These are phyloP conservation scores for Heliconius eleuchia DNA, from an alignment of 1,140 invertebrate genomes.

Conservation along the genomic window DNA sequence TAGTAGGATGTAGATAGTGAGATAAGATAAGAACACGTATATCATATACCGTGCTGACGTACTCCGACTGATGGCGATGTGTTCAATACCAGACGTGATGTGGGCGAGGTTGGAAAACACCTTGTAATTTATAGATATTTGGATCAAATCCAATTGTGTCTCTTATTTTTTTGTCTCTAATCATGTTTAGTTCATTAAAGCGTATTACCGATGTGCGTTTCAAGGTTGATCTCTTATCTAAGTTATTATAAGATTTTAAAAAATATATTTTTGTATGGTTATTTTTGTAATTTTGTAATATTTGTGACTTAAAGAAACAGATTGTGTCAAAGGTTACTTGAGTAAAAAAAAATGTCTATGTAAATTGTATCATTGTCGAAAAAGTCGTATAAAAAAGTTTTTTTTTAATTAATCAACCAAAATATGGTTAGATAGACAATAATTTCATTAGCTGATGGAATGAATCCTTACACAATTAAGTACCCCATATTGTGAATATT, in stretches of 20 bases:
- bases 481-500: too few species aligned
- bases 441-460: too few species aligned
- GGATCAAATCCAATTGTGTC: constrained; percentile 31
- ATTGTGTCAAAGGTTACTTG: too few species aligned
- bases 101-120: constrained; percentile 35
- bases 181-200: background rate
- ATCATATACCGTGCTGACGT: background rate
- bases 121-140: constrained; percentile 28
- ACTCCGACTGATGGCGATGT: constrained; percentile 4
- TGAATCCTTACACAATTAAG: too few species aligned
- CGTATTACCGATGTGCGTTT: background rate
- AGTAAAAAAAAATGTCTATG: too few species aligned
- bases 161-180: constrained; percentile 18
- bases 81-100: constrained; percentile 23
- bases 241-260: background rate
- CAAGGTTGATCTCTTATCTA: background rate
- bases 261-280: background rate
- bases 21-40: background rate
- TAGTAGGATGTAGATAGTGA: too few species aligned
- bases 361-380: too few species aligned
- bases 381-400: too few species aligned
- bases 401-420: too few species aligned
- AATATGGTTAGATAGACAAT: too few species aligned
- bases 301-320: too few species aligned
- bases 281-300: background rate